phyloP scores from a whole-genome alignment of 2,888 invertebrate species.

The Tiliacea aurago region DNA sequence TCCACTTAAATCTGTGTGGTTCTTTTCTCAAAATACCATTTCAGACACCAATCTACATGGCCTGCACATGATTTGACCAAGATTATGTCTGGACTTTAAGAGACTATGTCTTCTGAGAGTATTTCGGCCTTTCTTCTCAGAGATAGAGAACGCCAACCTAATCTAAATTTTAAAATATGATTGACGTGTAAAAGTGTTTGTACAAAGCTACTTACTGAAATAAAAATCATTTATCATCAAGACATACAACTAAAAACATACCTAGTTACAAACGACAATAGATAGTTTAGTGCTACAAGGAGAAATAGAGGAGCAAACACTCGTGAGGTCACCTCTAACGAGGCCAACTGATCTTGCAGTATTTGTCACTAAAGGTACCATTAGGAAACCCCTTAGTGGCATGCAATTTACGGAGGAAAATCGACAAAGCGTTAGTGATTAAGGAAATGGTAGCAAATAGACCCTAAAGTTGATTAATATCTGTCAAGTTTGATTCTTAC shows the following conservation, averaged over 20 bases:
- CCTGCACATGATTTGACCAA: too few relatives aligned
- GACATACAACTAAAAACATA: not conserved
- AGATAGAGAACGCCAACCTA: too few relatives aligned
- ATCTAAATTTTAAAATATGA: too few relatives aligned
- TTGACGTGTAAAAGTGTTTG: too few relatives aligned
- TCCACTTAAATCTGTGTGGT: too few relatives aligned
- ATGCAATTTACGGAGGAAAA: not conserved
- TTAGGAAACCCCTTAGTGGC: slow-evolving; percentile 21
- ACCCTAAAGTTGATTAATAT: not conserved
- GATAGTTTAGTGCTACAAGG: not conserved
- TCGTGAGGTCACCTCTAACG: slow-evolving; percentile 12
- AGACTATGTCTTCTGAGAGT: too few relatives aligned
- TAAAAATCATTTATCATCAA: not conserved
- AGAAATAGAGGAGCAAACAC: not conserved
- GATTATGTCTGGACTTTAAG: too few relatives aligned
- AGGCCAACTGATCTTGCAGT: slow-evolving; percentile 4
- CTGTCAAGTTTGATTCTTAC: not conserved
- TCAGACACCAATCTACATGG: too few relatives aligned
- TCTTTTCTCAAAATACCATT: too few relatives aligned
- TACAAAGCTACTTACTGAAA: too few relatives aligned
- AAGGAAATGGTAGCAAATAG: not conserved
- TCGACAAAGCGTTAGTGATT: slow-evolving; percentile 3
- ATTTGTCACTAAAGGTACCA: slow-evolving; percentile 34
- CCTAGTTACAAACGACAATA: not conserved
- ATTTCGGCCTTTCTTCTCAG: too few relatives aligned